A percentile compares a stretch with the other conserved stretches of the same genome.
Evolutionary conservation across 2,888 invertebrate genomes (phyloP).

Genomic region (Sericinus montela): DNA sequence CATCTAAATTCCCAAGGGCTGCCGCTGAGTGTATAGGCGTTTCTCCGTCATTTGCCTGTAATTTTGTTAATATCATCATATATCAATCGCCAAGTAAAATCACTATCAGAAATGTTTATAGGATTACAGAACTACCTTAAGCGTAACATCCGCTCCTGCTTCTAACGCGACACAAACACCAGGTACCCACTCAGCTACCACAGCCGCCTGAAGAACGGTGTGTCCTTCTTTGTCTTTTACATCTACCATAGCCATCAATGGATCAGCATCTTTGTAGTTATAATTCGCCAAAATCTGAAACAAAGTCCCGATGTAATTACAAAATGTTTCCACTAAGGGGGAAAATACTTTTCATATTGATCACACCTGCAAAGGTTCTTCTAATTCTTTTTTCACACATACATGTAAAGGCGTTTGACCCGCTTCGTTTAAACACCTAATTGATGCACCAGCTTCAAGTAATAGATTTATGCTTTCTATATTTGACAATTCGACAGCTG

Average conservation of each 20-base stretch:
- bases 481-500: slow-evolving; percentile 66
- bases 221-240: slow-evolving; percentile 67
- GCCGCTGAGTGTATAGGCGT: slow-evolving; percentile 79
- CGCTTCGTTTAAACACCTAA: slow-evolving; percentile 54
- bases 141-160: slow-evolving; percentile 71
- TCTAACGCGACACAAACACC: slow-evolving; percentile 75
- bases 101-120: too few species aligned
- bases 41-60: slow-evolving; percentile 68
- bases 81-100: too few species aligned
- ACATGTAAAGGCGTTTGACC: slow-evolving; percentile 75
- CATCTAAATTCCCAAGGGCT: slow-evolving; percentile 62
- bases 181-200: slow-evolving; percentile 70
- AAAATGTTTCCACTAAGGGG: too few species aligned
- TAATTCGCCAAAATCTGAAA: slow-evolving; percentile 58
- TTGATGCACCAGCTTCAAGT: slow-evolving; percentile 57
- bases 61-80: too few species aligned
- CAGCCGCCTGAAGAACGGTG: slow-evolving; percentile 74
- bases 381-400: slow-evolving; percentile 61
- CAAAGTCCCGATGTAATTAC: too few species aligned
- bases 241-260: slow-evolving; percentile 58
- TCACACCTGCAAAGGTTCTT: slow-evolving; percentile 60
- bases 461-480: slow-evolving; percentile 60
- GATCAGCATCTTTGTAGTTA: slow-evolving; percentile 51
- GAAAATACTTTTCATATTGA: neutral
- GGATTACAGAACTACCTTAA: slow-evolving; percentile 41